Evolutionary conservation across 2,797 vertebrate species (phyloP).

Genomic region (Eremophila alpestris): DNA sequence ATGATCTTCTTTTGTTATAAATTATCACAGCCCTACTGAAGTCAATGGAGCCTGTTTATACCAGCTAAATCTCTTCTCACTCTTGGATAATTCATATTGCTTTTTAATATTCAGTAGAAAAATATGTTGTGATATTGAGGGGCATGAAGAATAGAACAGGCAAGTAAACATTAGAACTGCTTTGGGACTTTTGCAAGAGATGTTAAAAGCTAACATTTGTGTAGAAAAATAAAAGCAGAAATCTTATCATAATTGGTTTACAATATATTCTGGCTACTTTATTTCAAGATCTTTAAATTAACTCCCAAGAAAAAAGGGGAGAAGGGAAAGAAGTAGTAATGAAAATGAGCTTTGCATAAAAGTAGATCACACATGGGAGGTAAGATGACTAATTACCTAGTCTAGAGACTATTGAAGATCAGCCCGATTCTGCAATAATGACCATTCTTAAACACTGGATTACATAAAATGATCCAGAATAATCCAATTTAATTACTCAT

Average conservation of each 20-base stretch:
- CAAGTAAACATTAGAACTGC: neutral
- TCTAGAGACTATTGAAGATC: conserved; percentile 31
- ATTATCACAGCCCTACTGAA: neutral
- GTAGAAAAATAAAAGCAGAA: neutral
- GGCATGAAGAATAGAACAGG: neutral
- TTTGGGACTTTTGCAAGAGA: neutral
- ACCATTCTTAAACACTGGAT: conserved; percentile 20
- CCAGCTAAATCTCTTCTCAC: conserved; percentile 1
- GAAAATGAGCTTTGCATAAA: neutral
- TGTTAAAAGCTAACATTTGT: neutral
- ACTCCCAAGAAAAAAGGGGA: neutral
- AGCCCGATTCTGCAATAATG: neutral
- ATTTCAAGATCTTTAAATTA: neutral
- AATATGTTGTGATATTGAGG: neutral
- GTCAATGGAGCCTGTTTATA: neutral
- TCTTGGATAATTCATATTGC: neutral
- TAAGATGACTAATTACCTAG: neutral
- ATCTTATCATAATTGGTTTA: neutral
- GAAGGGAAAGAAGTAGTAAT: neutral
- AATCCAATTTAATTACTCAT: conserved; percentile 4
- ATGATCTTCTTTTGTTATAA: conserved; percentile 2
- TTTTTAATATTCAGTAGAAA: conserved; percentile 35
- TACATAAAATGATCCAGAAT: conserved; percentile 26
- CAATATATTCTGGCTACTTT: neutral
- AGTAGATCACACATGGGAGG: neutral